Conservation (phyloP, 2,113 vertebrate species). For the Trochalopteron elliotii region DNA sequence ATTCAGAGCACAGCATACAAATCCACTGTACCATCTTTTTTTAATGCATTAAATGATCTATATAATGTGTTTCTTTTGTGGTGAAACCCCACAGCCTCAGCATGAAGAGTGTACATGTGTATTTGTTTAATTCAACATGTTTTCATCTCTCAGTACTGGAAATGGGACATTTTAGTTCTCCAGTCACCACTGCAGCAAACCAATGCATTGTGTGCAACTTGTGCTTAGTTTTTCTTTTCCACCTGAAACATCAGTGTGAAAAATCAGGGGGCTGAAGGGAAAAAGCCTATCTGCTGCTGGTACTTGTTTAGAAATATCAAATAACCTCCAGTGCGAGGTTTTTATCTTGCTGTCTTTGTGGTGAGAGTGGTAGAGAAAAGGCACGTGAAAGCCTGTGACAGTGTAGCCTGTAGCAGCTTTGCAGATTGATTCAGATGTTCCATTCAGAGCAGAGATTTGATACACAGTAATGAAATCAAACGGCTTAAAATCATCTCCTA, state of each 20-base stretch:
- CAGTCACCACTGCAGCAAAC: neutral
- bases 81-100: neutral
- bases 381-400: neutral
- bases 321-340: neutral
- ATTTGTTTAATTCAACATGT: constrained; percentile 20
- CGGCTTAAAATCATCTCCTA: constrained; percentile 18
- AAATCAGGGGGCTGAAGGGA: neutral
- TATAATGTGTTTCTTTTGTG: neutral
- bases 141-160: neutral
- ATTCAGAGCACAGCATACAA: neutral
- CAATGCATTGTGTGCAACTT: rapidly evolving
- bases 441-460: constrained; percentile 35
- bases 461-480: constrained; percentile 24
- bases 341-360: neutral
- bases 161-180: neutral
- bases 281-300: neutral
- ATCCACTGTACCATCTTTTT: neutral
- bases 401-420: neutral
- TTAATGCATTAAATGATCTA: neutral
- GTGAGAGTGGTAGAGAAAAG: neutral
- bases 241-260: neutral
- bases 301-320: neutral
- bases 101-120: neutral
- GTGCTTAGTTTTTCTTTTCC: neutral
- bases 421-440: constrained; percentile 27